Evolutionary conservation across 1,140 invertebrate species (phyloP), one percentile per base, ranked within the genome.

Genomic region (Drosophila sproati): DNA sequence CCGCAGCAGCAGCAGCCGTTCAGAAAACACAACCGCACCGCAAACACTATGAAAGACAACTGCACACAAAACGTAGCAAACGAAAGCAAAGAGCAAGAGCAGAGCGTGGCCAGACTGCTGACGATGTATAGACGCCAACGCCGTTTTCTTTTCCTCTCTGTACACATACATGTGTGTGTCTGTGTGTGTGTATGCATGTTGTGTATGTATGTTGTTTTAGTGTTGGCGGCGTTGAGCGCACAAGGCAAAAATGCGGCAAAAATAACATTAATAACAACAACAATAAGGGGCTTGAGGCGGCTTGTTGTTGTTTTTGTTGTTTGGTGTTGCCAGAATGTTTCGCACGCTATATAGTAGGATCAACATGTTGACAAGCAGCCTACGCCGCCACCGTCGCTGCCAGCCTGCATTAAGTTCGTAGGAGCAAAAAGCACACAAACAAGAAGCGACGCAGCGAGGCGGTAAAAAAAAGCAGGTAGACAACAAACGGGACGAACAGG

Each of bases 341-440:
- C 78, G 75, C 73, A 82, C 83, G 69, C 56, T 73, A 68, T 55
- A 51, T 35, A 73, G 71, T 85, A 86, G 82, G 82, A 80, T 89
- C 85, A 89, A 89, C 85, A 89, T 89, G 85, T 89, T 89, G 85
- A 80, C 85, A 80, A 64, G 67, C 67, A 64, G 67, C 67, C 76
- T 50, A 47, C 73, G 47, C 43, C 60, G 48, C 67, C 62, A 50
- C 73, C 73, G 50, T 5, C 52, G 50, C 35, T 10, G 39, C 32
- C 35, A 41, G 32, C 35, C 59, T 47, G 47, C 48, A 29, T 20
- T 32, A 71, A 68, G 80, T 61, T 89, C 69, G 85, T 60, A 32
- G 85, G 86, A 73, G 75, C 72, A 71, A 90, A 83, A 89, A 74
- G 79, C 81, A 89, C 86, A 89, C 85, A 89, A 89, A 89, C 85